Base-by-base conservation (phyloP, 2,888 invertebrate species). In the Lacanobia wlatinum region DNA sequence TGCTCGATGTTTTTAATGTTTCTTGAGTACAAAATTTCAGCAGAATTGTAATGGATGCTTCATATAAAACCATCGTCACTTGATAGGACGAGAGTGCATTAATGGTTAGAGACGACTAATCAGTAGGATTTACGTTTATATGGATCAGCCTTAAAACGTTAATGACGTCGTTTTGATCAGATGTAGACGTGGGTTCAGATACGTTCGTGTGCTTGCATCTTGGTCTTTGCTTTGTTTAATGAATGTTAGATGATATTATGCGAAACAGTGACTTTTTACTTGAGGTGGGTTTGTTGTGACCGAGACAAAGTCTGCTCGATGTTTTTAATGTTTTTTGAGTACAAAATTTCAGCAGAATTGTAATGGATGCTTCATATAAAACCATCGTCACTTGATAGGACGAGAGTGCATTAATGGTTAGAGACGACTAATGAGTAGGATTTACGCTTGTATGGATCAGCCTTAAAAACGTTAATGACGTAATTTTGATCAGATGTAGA, bases 71-170 rank as follows among this genome's bases (percentile, higher is more conserved):
- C 28, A 3, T 28, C 28, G 28, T 28, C 28, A 28, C 28, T 28
- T 28, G 3, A 28, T 28, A 28, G 28, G 28, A 28, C 28, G 28
- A 28, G 28, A 1, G 3, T 3, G 28, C 28, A 86, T 80, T 82
- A 85, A 75, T 73, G 74, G 82, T 65, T 53, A 53, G 74, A 34
- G 61, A 73, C 78, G 59, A 83, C 82, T 83, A 86, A 86, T 87
- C 84, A 84, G 84, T 53, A 75, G 87, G 86, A 87, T 86, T 86
- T 84, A 64, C 78, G 72, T 73, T 76, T 38, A 78, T 85, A 80
- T 76, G 66, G 82, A 85, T 84, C 76, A 78, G 70, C 64, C 76
- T 67, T 87, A 80, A 82, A 73, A 73, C 72, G 62, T 64, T 75
- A 87, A 82, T 76, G 80, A 80, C 71, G 78, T 77, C 76, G 75